These are phyloP conservation scores for Fregetta grallaria DNA, from an alignment of 2,113 vertebrate genomes.

Conservation along the genomic window DNA sequence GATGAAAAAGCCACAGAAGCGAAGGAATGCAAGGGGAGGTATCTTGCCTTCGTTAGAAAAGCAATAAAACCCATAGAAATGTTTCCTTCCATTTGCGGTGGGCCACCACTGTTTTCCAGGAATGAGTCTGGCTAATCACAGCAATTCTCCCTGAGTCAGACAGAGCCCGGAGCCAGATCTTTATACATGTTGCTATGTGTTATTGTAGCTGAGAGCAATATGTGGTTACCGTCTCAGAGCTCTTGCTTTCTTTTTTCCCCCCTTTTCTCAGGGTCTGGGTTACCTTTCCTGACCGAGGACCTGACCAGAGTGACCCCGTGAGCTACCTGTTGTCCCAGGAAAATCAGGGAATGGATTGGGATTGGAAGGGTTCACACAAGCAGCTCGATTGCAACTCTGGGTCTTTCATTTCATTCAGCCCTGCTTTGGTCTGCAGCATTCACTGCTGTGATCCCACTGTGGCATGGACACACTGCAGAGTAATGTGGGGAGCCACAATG, in stretches of 20 bases:
- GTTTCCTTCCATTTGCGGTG: neutral
- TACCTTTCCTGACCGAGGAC: neutral
- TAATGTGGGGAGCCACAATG: neutral
- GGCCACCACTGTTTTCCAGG: neutral
- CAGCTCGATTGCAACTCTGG: fast-evolving
- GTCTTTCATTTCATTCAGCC: neutral
- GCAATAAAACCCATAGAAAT: neutral
- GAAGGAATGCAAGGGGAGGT: neutral
- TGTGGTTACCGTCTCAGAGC: neutral
- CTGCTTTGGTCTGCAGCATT: neutral
- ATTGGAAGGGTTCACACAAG: neutral
- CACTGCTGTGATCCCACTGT: neutral
- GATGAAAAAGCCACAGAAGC: neutral
- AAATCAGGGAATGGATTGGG: neutral
- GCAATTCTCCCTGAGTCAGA: neutral
- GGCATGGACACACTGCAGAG: neutral
- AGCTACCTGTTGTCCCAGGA: neutral
- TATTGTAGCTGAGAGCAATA: neutral
- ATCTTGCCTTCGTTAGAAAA: neutral
- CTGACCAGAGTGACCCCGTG: neutral
- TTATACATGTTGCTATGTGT: neutral
- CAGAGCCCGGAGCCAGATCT: neutral
- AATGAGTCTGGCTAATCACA: neutral
- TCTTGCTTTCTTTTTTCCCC: neutral
- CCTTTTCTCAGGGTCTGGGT: neutral